Percentiles rank a stretch among this genome's conserved stretches.
These are phyloP conservation scores for Lasiommata megera DNA, from an alignment of 2,888 invertebrate species.

Conservation along the genomic window DNA sequence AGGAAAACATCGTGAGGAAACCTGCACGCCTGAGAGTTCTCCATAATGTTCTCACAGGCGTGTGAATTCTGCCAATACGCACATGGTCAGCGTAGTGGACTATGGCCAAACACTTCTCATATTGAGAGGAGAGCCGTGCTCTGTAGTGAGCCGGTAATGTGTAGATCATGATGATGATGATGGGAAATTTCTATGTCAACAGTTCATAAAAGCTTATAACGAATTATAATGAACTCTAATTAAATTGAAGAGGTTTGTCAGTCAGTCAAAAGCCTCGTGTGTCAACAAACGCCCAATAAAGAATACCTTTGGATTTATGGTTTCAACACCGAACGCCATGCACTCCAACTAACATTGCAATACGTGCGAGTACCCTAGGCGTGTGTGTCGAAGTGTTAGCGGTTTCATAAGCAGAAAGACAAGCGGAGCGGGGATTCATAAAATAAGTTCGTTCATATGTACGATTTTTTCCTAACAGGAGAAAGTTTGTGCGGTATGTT, in stretches of 20 bases:
- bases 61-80: too few species aligned
- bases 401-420: background rate
- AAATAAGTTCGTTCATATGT: too few species aligned
- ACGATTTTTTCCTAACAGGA: too few species aligned
- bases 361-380: background rate
- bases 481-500: too few species aligned
- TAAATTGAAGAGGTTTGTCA: background rate
- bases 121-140: too few species aligned
- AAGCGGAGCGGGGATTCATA: background rate
- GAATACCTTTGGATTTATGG: background rate
- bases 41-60: too few species aligned
- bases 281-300: constrained; percentile 1
- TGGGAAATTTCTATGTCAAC: background rate
- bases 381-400: background rate
- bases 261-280: background rate
- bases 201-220: background rate
- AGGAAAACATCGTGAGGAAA: too few species aligned
- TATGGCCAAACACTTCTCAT: too few species aligned
- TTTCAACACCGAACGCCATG: background rate
- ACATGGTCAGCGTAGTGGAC: too few species aligned
- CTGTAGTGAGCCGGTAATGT: too few species aligned
- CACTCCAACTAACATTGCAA: background rate
- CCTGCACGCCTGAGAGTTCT: too few species aligned
- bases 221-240: background rate
- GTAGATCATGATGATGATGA: too few species aligned